These are phyloP conservation scores for Lissocephala sabroskyi DNA, from an alignment of 2,888 invertebrate genomes.

Conservation along the genomic window DNA sequence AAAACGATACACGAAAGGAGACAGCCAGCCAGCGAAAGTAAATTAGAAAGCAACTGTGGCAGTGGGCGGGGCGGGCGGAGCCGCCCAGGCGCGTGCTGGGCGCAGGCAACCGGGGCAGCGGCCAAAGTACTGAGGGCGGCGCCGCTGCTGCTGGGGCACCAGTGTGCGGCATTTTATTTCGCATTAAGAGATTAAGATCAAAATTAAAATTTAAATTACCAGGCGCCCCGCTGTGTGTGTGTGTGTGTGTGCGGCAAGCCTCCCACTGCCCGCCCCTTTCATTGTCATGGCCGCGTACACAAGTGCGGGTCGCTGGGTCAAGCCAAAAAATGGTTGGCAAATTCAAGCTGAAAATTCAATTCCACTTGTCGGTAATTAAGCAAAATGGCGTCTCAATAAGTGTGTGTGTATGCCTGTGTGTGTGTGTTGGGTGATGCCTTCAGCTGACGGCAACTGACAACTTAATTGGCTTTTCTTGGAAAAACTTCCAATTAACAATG, in stretches of 20 bases:
- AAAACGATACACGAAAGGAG: slow-evolving; percentile 7
- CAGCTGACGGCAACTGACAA: slow-evolving; percentile 60
- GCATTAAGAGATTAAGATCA: slow-evolving; percentile 73
- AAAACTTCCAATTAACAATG: slow-evolving; percentile 56
- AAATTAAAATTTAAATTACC: slow-evolving; percentile 73
- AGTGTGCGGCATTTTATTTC: slow-evolving; percentile 72
- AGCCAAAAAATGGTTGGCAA: too few species aligned
- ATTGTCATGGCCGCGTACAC: too few species aligned
- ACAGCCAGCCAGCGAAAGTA: slow-evolving; percentile 34
- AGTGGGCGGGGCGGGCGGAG: background rate
- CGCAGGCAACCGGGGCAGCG: background rate
- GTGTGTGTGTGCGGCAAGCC: background rate
- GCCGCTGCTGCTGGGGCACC: slow-evolving; percentile 48
- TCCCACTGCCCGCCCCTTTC: too few species aligned
- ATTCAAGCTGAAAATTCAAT: too few species aligned
- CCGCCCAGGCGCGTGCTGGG: slow-evolving; percentile 30
- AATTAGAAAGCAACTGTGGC: slow-evolving; percentile 41
- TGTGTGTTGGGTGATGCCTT: background rate
- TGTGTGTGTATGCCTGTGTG: background rate
- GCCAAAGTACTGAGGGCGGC: background rate
- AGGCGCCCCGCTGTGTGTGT: slow-evolving; percentile 38
- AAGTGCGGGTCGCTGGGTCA: too few species aligned
- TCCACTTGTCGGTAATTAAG: too few species aligned
- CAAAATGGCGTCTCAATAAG: too few species aligned
- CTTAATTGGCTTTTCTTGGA: slow-evolving; percentile 66